Percentiles rank a stretch among this genome's conserved stretches.
Conservation (phyloP, 2,113 vertebrate species). For the Strigops habroptila region DNA sequence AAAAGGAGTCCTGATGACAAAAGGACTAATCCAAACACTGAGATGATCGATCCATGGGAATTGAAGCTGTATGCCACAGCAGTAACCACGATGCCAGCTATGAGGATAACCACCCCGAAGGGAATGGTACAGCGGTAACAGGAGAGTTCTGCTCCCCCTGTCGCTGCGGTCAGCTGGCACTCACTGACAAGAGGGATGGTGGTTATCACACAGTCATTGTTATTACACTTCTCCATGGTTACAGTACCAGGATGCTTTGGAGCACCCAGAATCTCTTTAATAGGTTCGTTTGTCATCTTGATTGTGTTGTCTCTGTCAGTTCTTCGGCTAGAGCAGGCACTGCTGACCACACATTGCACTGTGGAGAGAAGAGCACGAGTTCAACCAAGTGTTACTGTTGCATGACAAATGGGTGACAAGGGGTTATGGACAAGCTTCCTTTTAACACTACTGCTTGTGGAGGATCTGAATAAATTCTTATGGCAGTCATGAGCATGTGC, state of each 20-base stretch:
- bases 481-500: rapidly evolving
- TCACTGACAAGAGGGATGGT: slow-evolving; percentile 85
- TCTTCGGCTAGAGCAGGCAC: slow-evolving; percentile 34
- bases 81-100: slow-evolving; percentile 87
- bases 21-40: slow-evolving; percentile 87
- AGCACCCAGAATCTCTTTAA: slow-evolving; percentile 79
- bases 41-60: slow-evolving; percentile 95
- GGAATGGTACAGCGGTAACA: slow-evolving; percentile 95
- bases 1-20: slow-evolving; percentile 84
- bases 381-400: not conserved
- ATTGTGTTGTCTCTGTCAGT: not conserved
- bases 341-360: slow-evolving; percentile 12
- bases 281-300: slow-evolving; percentile 83
- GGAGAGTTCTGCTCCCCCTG: slow-evolving; percentile 88
- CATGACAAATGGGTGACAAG: not conserved
- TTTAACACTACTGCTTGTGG: not conserved
- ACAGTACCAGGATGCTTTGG: slow-evolving; percentile 72
- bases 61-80: slow-evolving; percentile 96
- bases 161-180: slow-evolving; percentile 88
- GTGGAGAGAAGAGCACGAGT: not conserved
- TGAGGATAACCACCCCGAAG: slow-evolving; percentile 93
- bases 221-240: slow-evolving; percentile 70
- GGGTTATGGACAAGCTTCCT: not conserved
- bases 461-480: not conserved
- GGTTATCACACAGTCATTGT: slow-evolving; percentile 70